Base-by-base conservation (phyloP, 2,888 invertebrate genomes). In the Drosophila mayaguana region DNA sequence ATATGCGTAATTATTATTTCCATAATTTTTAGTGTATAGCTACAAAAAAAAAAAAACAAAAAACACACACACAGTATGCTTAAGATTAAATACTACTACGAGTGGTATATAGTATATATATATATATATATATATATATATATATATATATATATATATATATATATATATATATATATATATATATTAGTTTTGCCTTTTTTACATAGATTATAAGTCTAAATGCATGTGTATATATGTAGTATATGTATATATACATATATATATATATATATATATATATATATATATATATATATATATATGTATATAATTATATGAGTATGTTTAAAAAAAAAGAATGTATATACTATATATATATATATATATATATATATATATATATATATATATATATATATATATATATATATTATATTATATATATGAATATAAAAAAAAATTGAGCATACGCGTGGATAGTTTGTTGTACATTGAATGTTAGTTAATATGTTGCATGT, bases 381-480 rank as follows among this genome's bases (percentile, higher is more conserved):
- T 43, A 12, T 42, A 20, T 20, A 12, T 12, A 43, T 20, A 43
- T 3, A 28, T n/a, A n/a, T n/a, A 4, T 25, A 4, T 25, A 25
- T 25, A 25, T 25, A 25, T 4, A 25, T 3, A 25, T 4, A 25
- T 25, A 25, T 25, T 25, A 43, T 43, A 43, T 20, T 43, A 43
- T 20, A 4, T 43, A 12, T 42, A 20, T 20, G 9, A 12, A 43
- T 20, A 43, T 3, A 28, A 42, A 36, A 53, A 60, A 54, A 53
- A 55, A 40, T 50, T 62, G 67, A 61, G 78, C 78, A 65, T 46
- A 46, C 57, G 79, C 66, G 42, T 53, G 40, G 45, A 42, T 72
- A 62, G 61, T 68, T 68, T 50, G 18, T 50, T 75, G 77, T 72
- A 75, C 65, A 72, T 77, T 78, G 50, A 60, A 75, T 73, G 74